Percentiles rank a stretch among this genome's conserved stretches.
phyloP scores from a whole-genome alignment of 2,113 vertebrate species.

The Gracilinanus agilis region DNA sequence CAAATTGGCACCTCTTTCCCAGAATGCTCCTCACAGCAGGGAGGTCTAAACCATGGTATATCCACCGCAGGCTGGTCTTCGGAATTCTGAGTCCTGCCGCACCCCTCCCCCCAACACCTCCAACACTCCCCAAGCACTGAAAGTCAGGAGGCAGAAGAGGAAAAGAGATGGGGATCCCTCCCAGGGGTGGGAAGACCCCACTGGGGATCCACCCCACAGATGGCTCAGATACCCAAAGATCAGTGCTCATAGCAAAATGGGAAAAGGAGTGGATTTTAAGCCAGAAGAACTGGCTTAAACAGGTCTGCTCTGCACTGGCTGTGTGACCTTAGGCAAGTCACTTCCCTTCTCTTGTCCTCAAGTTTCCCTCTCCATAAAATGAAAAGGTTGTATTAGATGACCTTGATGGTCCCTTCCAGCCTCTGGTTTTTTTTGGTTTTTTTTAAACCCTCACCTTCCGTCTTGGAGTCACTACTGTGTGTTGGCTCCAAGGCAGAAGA shows the following conservation, averaged over 20 bases:
- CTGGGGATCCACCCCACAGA: slow-evolving; percentile 10
- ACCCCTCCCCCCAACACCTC: slow-evolving; percentile 11
- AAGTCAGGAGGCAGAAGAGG: slow-evolving; percentile 25
- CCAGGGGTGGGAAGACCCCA: too few species aligned
- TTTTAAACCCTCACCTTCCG: too few species aligned
- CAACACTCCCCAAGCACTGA: background rate
- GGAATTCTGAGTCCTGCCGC: slow-evolving; percentile 22
- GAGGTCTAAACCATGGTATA: background rate
- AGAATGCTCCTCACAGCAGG: slow-evolving; percentile 19
- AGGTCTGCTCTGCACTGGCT: background rate
- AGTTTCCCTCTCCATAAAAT: background rate
- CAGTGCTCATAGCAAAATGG: background rate
- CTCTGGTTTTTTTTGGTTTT: background rate
- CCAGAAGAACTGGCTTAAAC: background rate
- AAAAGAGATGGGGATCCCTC: slow-evolving; percentile 35
- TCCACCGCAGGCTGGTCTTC: background rate
- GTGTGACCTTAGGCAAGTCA: background rate
- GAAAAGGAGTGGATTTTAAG: background rate
- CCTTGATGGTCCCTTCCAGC: background rate
- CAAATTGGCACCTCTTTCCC: slow-evolving; percentile 2
- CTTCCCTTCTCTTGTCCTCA: background rate
- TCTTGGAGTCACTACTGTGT: too few species aligned
- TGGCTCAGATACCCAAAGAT: slow-evolving; percentile 45
- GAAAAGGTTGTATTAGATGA: background rate
- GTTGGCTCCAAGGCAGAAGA: too few species aligned